A percentile compares a stretch with the other conserved stretches of the same genome.
These are phyloP conservation scores for Cinara cedri DNA, from an alignment of 2,888 invertebrate genomes.

Conservation along the genomic window DNA sequence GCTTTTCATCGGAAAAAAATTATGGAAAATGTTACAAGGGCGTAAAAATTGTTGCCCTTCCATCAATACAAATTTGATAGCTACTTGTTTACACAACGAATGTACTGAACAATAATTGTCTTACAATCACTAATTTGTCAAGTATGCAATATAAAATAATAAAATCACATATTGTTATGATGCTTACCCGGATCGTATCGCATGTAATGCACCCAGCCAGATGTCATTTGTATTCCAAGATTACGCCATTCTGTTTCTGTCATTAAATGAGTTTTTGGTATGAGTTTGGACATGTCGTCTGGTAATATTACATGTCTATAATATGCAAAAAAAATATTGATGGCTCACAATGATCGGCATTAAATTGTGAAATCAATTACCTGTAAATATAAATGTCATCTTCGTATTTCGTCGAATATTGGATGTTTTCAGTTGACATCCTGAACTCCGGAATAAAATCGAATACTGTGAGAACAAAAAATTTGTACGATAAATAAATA, in stretches of 20 bases:
- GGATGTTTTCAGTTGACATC: constrained; percentile 37
- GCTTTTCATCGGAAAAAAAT: too few relatives aligned
- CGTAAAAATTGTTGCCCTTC: too few relatives aligned
- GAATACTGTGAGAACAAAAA: background rate
- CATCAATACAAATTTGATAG: too few relatives aligned
- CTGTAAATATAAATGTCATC: constrained; percentile 41
- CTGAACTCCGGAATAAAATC: background rate
- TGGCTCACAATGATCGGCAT: background rate
- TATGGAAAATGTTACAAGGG: too few relatives aligned
- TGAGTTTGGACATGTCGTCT: constrained; percentile 18
- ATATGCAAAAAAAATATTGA: background rate
- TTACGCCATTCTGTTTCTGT: constrained; percentile 49
- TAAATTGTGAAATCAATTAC: background rate
- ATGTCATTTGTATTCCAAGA: constrained; percentile 48
- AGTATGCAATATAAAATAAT: too few relatives aligned
- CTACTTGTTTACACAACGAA: too few relatives aligned
- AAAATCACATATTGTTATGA: too few relatives aligned
- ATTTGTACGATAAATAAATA: too few relatives aligned
- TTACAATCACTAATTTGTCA: too few relatives aligned
- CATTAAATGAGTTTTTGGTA: constrained; percentile 46
- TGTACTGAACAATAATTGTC: too few relatives aligned
- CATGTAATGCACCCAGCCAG: constrained; percentile 51
- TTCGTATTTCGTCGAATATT: constrained; percentile 46
- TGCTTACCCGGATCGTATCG: constrained; percentile 38
- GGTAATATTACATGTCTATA: constrained; percentile 42